phyloP scores from a whole-genome alignment of 2,113 vertebrate genomes.

The Glaucomys volans region DNA sequence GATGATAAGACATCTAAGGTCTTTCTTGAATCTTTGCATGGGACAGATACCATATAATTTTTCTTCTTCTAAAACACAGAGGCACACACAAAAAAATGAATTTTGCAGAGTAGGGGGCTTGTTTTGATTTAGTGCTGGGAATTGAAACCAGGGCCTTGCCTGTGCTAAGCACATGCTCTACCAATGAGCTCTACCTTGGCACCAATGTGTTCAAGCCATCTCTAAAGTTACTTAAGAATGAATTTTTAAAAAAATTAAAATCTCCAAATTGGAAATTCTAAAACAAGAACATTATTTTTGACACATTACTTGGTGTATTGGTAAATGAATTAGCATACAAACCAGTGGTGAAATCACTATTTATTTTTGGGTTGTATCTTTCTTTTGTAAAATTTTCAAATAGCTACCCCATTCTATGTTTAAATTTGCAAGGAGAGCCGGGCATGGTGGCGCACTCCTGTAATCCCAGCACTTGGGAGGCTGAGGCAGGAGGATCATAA shows the following conservation, averaged over 20 bases:
- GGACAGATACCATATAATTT: not conserved
- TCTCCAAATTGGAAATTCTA: not conserved
- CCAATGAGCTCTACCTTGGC: not conserved
- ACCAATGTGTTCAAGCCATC: not conserved
- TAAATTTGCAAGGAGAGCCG: not conserved
- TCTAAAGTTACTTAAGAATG: not conserved
- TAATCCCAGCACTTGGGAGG: too few species aligned
- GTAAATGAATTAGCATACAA: not conserved
- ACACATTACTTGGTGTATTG: not conserved
- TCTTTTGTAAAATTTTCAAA: not conserved
- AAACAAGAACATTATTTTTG: not conserved
- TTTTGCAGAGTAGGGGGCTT: not conserved
- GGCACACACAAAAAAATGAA: not conserved
- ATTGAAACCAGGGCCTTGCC: not conserved
- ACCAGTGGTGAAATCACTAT: not conserved
- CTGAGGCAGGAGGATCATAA: too few species aligned
- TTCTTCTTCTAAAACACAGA: constrained; percentile 34
- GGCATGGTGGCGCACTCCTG: too few species aligned
- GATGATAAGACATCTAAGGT: not conserved
- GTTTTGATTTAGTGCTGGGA: not conserved
- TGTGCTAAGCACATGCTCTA: not conserved
- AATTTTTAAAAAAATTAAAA: not conserved
- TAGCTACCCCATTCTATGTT: not conserved
- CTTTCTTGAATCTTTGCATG: constrained; percentile 22
- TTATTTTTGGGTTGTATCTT: not conserved